Evolutionary conservation across 1,140 invertebrate genomes (phyloP).

Genomic region (Bombus affinis): DNA sequence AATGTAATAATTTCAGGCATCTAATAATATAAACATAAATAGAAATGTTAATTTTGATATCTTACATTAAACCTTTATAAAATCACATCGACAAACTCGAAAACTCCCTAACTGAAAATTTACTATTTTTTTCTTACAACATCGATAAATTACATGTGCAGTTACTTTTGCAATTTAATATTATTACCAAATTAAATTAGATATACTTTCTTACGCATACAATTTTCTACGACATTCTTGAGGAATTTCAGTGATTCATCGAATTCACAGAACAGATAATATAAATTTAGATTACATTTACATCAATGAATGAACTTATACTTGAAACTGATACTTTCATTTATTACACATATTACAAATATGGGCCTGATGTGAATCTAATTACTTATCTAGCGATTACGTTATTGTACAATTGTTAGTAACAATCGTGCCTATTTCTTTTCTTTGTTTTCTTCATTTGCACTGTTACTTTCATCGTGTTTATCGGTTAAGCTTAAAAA

Average conservation of each 20-base stretch:
- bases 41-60: not conserved
- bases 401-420: slow-evolving; percentile 2
- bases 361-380: not conserved
- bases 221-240: not conserved
- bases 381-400: not conserved
- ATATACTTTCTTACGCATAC: not conserved
- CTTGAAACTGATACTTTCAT: not conserved
- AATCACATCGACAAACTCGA: not conserved
- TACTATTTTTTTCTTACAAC: not conserved
- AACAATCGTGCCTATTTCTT: slow-evolving; percentile 16
- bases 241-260: not conserved
- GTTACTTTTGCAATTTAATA: not conserved
- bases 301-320: not conserved
- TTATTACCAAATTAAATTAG: not conserved
- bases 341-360: not conserved
- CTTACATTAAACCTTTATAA: not conserved
- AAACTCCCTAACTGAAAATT: not conserved
- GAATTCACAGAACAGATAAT: not conserved
- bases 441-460: not conserved
- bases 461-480: slow-evolving; percentile 28
- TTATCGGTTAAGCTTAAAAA: slow-evolving; percentile 81
- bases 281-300: not conserved
- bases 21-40: not conserved
- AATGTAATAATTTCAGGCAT: not conserved
- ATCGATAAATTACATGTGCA: not conserved